Conservation (phyloP, 2,888 invertebrate genomes). For the Sinhomidia bicolor region DNA sequence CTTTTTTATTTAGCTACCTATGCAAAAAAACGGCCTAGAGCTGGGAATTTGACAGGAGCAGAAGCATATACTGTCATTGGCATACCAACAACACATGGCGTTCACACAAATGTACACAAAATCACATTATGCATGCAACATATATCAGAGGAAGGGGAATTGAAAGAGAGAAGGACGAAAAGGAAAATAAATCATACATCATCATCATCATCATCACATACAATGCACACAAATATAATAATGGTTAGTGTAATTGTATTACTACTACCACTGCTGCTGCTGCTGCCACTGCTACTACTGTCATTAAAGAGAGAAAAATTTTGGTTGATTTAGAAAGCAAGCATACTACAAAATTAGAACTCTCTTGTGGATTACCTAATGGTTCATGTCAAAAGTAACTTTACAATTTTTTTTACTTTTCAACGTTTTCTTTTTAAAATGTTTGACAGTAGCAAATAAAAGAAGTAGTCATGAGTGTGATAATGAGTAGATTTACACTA, state of each 20-base stretch:
- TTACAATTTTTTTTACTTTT: too few relatives aligned
- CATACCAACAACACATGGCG: constrained; percentile 16
- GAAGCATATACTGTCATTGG: too few relatives aligned
- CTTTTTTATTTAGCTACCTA: constrained; percentile 28
- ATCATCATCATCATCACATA: background rate
- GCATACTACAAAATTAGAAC: too few relatives aligned
- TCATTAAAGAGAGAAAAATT: too few relatives aligned
- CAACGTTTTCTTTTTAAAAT: too few relatives aligned
- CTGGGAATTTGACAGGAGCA: constrained; percentile 17
- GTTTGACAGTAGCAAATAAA: background rate
- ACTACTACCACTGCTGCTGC: too few relatives aligned
- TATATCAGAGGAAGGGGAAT: background rate
- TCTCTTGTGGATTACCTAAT: too few relatives aligned
- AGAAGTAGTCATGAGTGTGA: too few relatives aligned
- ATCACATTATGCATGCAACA: background rate
- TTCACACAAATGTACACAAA: background rate
- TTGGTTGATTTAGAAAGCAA: too few relatives aligned
- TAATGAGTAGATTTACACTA: background rate
- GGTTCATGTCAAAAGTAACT: too few relatives aligned
- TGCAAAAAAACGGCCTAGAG: constrained; percentile 11
- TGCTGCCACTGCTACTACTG: too few relatives aligned
- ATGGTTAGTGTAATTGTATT: too few relatives aligned
- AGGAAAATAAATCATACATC: background rate
- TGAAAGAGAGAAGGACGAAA: background rate
- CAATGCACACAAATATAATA: background rate